phyloP scores from a whole-genome alignment of 2,797 vertebrate genomes.

The Alcedo atthis region DNA sequence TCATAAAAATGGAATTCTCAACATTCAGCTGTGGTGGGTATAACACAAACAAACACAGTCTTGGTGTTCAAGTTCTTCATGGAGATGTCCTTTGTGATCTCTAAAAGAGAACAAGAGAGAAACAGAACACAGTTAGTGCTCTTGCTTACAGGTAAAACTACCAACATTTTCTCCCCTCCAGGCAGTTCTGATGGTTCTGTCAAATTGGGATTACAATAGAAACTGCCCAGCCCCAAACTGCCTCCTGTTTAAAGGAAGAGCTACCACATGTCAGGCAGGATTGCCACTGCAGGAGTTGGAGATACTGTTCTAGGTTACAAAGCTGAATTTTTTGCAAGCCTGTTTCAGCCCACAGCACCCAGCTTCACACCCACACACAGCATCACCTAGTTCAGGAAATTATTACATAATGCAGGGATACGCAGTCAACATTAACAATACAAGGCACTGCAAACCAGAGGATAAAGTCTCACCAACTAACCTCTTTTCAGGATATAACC shows the following conservation, averaged over 20 bases:
- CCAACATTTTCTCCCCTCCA: neutral
- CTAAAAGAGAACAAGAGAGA: slow-evolving; percentile 73
- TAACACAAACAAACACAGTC: slow-evolving; percentile 87
- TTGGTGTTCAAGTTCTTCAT: slow-evolving; percentile 89
- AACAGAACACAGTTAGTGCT: neutral
- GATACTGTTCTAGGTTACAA: neutral
- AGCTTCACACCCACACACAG: neutral
- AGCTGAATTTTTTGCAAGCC: neutral
- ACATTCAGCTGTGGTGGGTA: slow-evolving; percentile 88
- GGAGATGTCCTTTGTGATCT: slow-evolving; percentile 84
- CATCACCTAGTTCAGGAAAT: neutral
- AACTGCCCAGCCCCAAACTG: neutral
- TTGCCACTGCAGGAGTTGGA: neutral
- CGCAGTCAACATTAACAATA: neutral
- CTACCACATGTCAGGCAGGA: accelerated
- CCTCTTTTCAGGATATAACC: neutral
- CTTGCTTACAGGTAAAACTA: neutral
- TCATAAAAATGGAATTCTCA: slow-evolving; percentile 35
- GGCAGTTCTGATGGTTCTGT: neutral
- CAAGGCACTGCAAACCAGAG: neutral
- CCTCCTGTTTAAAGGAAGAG: neutral
- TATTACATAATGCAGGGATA: neutral
- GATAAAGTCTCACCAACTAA: neutral
- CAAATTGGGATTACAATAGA: neutral
- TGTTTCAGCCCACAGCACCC: neutral